These are phyloP conservation scores for Hypothenemus hampei DNA, from an alignment of 1,140 invertebrate genomes.

Conservation along the genomic window DNA sequence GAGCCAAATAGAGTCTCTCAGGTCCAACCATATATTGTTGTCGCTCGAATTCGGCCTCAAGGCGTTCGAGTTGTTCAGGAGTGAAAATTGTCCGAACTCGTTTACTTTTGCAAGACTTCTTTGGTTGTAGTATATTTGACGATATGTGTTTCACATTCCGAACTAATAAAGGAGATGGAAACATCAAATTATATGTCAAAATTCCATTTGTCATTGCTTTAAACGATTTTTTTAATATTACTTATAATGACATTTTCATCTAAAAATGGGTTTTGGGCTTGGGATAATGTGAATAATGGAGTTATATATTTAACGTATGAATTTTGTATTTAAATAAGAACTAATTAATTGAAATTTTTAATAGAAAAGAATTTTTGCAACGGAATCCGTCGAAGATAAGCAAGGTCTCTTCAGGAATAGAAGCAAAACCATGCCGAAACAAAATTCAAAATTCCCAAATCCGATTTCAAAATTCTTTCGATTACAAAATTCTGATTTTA, in stretches of 20 bases:
- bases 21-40: constrained; percentile 97
- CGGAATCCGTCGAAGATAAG: not conserved
- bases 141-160: constrained; percentile 38
- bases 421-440: constrained; percentile 12
- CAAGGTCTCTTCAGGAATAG: not conserved
- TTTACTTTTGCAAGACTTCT: constrained; percentile 54
- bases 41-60: constrained; percentile 87
- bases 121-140: constrained; percentile 31
- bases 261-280: constrained; percentile 23
- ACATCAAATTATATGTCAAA: not conserved
- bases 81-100: constrained; percentile 92
- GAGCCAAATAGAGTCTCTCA: constrained; percentile 82
- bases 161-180: constrained; percentile 29
- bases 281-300: constrained; percentile 21
- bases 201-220: too few relatives aligned
- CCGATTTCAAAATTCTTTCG: too few relatives aligned
- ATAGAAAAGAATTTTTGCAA: constrained; percentile 16
- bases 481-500: constrained; percentile 10
- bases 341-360: not conserved
- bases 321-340: not conserved
- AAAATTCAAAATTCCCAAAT: constrained; percentile 16
- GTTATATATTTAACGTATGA: not conserved
- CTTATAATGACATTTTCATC: constrained; percentile 1
- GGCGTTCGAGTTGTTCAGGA: constrained; percentile 82
- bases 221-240: not conserved